Evolutionary conservation across 2,797 vertebrate genomes (phyloP).

Genomic region (Cichlasoma orientale): DNA sequence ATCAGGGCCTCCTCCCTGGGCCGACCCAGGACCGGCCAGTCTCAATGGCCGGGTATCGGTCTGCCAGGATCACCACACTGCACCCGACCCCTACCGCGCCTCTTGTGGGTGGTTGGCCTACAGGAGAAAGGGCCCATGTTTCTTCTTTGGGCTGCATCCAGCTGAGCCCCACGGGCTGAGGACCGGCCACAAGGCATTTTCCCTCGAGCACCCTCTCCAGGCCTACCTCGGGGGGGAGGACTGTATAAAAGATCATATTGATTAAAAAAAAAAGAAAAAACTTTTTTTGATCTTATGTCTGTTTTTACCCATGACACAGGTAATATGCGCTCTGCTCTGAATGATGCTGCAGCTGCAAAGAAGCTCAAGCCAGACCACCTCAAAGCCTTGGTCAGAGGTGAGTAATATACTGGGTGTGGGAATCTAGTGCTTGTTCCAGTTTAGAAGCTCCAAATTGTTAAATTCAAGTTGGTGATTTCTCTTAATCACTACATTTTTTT

Average conservation of each 20-base stretch:
- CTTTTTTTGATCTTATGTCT: not conserved
- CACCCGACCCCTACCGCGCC: no score
- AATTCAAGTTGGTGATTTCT: not conserved
- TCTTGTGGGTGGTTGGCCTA: no score
- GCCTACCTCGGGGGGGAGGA: no score
- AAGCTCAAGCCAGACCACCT: slow-evolving; percentile 91
- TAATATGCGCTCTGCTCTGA: slow-evolving; percentile 92
- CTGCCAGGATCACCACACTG: no score
- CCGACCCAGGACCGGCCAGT: no score
- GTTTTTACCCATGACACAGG: slow-evolving; percentile 72
- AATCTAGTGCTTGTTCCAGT: not conserved
- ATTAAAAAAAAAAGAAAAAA: not conserved
- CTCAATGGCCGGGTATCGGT: no score
- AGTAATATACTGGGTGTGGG: not conserved
- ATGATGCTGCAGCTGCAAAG: slow-evolving; percentile 86
- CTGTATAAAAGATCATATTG: not conserved
- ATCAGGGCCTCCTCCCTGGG: no score
- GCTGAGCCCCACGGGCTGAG: no score
- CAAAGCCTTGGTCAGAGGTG: slow-evolving; percentile 93
- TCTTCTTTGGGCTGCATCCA: no score
- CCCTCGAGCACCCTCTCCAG: no score
- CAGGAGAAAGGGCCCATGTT: no score
- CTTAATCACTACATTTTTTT: not conserved
- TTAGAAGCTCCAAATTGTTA: not conserved
- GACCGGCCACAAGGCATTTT: no score